A percentile compares a stretch with the other conserved stretches of the same genome.
phyloP scores from a whole-genome alignment of 2,797 vertebrate species.

The Molossus alvarezi region DNA sequence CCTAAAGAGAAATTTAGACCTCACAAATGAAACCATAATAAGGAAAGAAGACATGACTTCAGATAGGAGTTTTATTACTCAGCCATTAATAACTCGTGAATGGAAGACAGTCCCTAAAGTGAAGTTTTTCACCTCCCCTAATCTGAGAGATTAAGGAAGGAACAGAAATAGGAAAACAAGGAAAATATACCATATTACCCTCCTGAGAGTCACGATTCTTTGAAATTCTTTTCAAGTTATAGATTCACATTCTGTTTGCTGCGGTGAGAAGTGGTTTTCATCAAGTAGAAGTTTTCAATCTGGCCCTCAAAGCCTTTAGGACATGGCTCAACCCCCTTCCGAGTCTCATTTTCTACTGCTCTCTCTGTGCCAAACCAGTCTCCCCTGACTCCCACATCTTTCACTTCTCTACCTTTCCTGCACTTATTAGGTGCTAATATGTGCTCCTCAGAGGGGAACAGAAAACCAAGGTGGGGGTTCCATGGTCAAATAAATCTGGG shows the following conservation, averaged over 20 bases:
- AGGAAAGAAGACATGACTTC: background rate
- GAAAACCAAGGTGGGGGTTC: background rate
- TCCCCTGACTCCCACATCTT: background rate
- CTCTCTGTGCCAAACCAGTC: background rate
- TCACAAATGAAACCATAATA: background rate
- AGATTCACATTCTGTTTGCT: background rate
- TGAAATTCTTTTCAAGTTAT: background rate
- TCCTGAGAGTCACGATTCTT: constrained; percentile 28
- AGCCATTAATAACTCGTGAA: background rate
- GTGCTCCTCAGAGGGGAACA: background rate
- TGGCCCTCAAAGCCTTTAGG: background rate
- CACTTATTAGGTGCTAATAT: background rate
- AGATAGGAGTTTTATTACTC: background rate
- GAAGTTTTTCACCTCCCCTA: background rate
- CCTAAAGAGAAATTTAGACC: background rate
- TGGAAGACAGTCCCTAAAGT: background rate
- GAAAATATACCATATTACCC: background rate
- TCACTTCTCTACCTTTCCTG: background rate
- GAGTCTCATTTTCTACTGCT: background rate
- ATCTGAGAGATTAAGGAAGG: constrained; percentile 11
- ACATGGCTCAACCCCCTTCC: background rate
- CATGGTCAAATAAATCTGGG: background rate
- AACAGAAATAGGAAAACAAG: constrained; percentile 22
- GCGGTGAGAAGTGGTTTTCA: background rate
- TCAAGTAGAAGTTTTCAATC: background rate